Conservation (phyloP, 2,797 vertebrate genomes). For the Cryptoprocta ferox region DNA sequence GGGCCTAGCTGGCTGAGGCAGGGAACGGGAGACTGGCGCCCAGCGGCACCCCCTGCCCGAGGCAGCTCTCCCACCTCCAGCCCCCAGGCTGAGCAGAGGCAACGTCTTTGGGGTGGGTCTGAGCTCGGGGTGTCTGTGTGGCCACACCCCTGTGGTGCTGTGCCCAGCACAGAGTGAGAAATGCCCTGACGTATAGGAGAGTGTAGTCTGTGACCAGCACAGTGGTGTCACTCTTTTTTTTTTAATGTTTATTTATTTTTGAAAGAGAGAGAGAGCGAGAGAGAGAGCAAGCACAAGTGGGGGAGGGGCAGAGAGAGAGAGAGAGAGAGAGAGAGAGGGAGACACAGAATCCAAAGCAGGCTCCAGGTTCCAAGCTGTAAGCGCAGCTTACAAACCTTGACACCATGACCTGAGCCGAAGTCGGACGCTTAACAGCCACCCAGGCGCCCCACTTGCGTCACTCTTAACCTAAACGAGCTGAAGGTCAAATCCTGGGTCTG, state of each 20-base stretch:
- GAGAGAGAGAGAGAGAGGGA: too few relatives aligned
- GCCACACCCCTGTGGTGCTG: neutral
- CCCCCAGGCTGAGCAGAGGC: neutral
- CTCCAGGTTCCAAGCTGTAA: too few relatives aligned
- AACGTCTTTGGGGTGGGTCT: neutral
- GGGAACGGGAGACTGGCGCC: neutral
- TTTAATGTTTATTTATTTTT: too few relatives aligned
- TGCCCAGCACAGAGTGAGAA: neutral
- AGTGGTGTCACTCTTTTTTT: neutral
- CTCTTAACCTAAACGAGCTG: neutral
- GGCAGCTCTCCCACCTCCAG: neutral
- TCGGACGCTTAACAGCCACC: too few relatives aligned
- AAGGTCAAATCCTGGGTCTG: neutral
- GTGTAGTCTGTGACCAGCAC: neutral
- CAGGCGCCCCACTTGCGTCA: too few relatives aligned
- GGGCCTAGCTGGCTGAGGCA: neutral
- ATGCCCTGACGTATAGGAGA: neutral
- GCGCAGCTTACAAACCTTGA: too few relatives aligned
- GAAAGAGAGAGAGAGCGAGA: too few relatives aligned
- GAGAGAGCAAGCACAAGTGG: too few relatives aligned
- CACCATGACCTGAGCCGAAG: too few relatives aligned
- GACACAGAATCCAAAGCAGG: too few relatives aligned
- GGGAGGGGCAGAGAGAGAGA: too few relatives aligned
- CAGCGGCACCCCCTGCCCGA: neutral
- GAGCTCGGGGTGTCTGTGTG: neutral